A percentile compares a stretch with the other conserved stretches of the same genome.
phyloP scores from a whole-genome alignment of 2,797 vertebrate species.

The Acrossocheilus fasciatus region DNA sequence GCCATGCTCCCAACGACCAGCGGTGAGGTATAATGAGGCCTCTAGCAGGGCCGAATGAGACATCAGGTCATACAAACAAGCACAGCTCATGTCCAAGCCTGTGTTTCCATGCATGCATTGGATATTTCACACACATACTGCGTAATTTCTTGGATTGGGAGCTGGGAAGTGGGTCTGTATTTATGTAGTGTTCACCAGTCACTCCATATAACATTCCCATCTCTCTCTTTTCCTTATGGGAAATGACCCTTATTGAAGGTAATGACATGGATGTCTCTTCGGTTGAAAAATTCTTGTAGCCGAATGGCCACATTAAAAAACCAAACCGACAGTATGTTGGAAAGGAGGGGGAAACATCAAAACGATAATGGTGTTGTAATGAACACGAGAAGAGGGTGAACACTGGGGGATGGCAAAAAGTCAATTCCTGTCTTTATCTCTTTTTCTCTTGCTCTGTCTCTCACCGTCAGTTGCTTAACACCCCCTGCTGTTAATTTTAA shows the following conservation, averaged over 20 bases:
- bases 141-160: constrained; percentile 6
- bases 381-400: constrained; percentile 45
- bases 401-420: constrained; percentile 52
- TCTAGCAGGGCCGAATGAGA: constrained; percentile 50
- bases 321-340: constrained; percentile 46
- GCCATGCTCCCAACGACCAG: constrained; percentile 47
- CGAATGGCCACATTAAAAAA: constrained; percentile 59
- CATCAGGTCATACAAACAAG: constrained; percentile 54
- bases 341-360: constrained; percentile 48
- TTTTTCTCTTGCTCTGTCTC: constrained; percentile 48
- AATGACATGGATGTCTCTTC: constrained; percentile 57
- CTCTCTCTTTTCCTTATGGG: constrained; percentile 26
- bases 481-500: constrained; percentile 61
- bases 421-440: constrained; percentile 62
- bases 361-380: constrained; percentile 57
- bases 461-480: constrained; percentile 40
- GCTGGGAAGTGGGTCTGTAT: neutral
- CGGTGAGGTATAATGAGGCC: constrained; percentile 54
- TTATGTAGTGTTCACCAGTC: constrained; percentile 21
- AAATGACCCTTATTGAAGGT: constrained; percentile 61
- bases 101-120: constrained; percentile 21
- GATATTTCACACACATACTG: neutral
- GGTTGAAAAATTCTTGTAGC: constrained; percentile 45
- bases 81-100: constrained; percentile 31
- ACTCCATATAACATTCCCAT: constrained; percentile 37